These are phyloP conservation scores for Hofmannophila pseudospretella DNA, from an alignment of 2,888 invertebrate species.

Conservation along the genomic window DNA sequence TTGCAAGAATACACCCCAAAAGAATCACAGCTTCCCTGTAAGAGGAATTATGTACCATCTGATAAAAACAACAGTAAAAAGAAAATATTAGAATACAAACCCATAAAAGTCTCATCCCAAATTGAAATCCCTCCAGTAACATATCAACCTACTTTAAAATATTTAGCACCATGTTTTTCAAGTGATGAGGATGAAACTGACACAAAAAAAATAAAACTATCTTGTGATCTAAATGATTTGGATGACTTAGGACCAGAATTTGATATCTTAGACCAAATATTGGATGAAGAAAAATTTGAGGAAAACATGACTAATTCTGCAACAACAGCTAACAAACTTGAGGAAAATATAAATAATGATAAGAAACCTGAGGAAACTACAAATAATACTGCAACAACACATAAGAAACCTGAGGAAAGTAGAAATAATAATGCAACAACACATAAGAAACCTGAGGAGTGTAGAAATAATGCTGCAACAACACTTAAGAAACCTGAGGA, in stretches of 20 bases:
- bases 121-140: constrained; percentile 42
- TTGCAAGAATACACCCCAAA: constrained; percentile 57
- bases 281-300: constrained; percentile 64
- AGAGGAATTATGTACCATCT: constrained; percentile 63
- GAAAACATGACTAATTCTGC: constrained; percentile 14
- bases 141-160: constrained; percentile 67
- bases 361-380: constrained; percentile 5
- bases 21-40: constrained; percentile 38
- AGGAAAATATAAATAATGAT: constrained; percentile 25
- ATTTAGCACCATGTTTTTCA: constrained; percentile 66
- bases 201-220: constrained; percentile 49
- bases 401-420: not conserved
- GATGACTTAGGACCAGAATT: constrained; percentile 71
- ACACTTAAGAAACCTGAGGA: too few relatives aligned
- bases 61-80: constrained; percentile 56
- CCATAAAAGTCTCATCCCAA: constrained; percentile 48
- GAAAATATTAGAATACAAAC: constrained; percentile 67
- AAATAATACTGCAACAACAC: too few relatives aligned
- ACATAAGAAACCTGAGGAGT: too few relatives aligned
- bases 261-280: constrained; percentile 71
- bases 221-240: constrained; percentile 58
- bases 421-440: too few relatives aligned
- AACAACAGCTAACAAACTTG: constrained; percentile 12
- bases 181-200: constrained; percentile 72
- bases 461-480: too few relatives aligned